Base-by-base conservation (phyloP, 2,888 invertebrate genomes). In the Molanna angustata region DNA sequence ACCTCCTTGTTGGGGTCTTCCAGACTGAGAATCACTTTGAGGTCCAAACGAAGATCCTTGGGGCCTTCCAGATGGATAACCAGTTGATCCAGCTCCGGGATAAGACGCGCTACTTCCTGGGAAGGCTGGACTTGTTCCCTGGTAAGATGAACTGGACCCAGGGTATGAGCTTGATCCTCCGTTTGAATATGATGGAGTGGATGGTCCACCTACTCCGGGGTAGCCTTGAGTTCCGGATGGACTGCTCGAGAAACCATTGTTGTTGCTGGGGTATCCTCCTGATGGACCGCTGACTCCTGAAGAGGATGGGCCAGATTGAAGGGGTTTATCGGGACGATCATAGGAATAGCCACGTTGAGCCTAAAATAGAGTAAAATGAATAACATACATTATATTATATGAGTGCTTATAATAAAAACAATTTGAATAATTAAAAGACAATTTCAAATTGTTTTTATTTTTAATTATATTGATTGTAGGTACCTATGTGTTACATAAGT, bases 291-390 rank as follows among this genome's bases (percentile, higher is more conserved):
- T 55, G 1, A 72, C 69, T 17, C 67, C 64, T 1, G 71, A 64
- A 3, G 72, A 65, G n/a, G 59, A 57, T 22, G 68, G 64, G 11
- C 73, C 71, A 31, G 67, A 63, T 48, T 64, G 66, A 61, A 86
- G 78, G 1, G 83, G 83, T 61, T 80, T 78, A 44, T 78, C 77
- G 4, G 88, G 90, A 56, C 83, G 79, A 58, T 84, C 84, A 70
- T 90, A 90, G 59, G 80, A 82, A 66, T 90, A 90, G 16, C 89
- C 88, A 65, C 78, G 81, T 74, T 89, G 87, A 48, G 79, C 81
- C 83, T 84, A 60, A 27, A 62, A 63, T n/a, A n/a, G n/a, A n/a
- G n/a, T n/a, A n/a, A n/a, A n/a, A n/a, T n/a, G n/a, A n/a, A n/a
- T n/a, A n/a, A n/a, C n/a, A n/a, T n/a, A n/a, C n/a, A 44, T 21